These are phyloP conservation scores for Xestia xanthographa DNA, from an alignment of 2,888 invertebrate genomes.

Conservation along the genomic window DNA sequence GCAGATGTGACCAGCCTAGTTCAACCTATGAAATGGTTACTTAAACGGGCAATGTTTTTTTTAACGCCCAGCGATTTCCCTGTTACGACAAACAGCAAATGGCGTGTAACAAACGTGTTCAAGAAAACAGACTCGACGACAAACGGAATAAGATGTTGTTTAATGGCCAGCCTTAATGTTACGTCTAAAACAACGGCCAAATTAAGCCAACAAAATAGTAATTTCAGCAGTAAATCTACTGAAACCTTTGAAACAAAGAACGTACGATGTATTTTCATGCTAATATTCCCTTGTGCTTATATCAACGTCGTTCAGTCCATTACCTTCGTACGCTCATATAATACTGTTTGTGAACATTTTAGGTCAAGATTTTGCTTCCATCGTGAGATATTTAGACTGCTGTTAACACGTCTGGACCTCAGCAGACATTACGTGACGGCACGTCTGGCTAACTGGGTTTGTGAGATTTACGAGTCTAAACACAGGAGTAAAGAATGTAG, in stretches of 20 bases:
- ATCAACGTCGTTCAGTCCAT: conserved; percentile 46
- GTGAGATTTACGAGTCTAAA: conserved; percentile 14
- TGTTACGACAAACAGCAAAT: conserved; percentile 21
- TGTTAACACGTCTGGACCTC: conserved; percentile 29
- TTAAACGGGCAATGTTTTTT: not conserved
- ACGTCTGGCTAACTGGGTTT: conserved; percentile 25
- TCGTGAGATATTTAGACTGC: conserved; percentile 29
- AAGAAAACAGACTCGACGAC: conserved; percentile 35
- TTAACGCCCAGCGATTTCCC: conserved; percentile 31
- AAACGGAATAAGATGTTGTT: conserved; percentile 33
- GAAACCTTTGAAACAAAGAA: conserved; percentile 52
- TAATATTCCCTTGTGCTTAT: conserved; percentile 55
- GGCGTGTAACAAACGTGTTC: conserved; percentile 32
- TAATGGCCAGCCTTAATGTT: conserved; percentile 37
- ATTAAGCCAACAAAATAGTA: conserved; percentile 37
- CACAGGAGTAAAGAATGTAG: too few relatives aligned
- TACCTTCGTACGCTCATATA: conserved; percentile 41
- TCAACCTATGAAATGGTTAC: not conserved
- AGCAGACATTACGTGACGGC: conserved; percentile 32
- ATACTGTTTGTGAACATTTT: conserved; percentile 41
- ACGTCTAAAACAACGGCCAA: conserved; percentile 13
- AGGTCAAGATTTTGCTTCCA: conserved; percentile 38
- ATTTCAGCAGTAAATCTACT: conserved; percentile 49
- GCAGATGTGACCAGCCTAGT: too few relatives aligned
- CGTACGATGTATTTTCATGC: conserved; percentile 25